Evolutionary conservation across 2,888 invertebrate species (phyloP).

Genomic region (Xestoiulus laeticollis): DNA sequence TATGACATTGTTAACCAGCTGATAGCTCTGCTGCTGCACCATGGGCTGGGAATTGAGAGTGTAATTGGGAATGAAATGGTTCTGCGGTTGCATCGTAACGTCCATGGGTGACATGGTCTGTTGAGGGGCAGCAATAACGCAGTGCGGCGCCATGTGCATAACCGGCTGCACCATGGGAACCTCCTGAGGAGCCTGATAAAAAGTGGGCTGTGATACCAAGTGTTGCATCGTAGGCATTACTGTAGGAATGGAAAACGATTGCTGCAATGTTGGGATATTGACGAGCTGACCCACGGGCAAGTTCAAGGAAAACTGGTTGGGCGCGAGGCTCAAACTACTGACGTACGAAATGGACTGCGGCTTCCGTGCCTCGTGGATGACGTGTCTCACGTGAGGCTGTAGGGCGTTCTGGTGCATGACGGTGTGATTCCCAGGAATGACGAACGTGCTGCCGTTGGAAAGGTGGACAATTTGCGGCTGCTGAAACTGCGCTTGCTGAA

Average conservation of each 20-base stretch:
- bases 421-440: slow-evolving; percentile 17
- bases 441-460: slow-evolving; percentile 38
- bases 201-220: slow-evolving; percentile 12
- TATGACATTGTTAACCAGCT: background rate
- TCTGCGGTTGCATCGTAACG: background rate
- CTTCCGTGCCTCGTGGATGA: background rate
- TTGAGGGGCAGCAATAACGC: background rate
- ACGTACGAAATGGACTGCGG: slow-evolving; percentile 43
- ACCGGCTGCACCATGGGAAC: slow-evolving; percentile 43
- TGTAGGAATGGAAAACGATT: slow-evolving; percentile 48
- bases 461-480: slow-evolving; percentile 40
- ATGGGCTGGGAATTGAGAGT: background rate
- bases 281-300: slow-evolving; percentile 51
- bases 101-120: background rate
- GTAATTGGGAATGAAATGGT: slow-evolving; percentile 29
- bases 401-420: slow-evolving; percentile 8
- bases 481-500: slow-evolving; percentile 2
- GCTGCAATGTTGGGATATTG: background rate
- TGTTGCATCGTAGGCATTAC: slow-evolving; percentile 42
- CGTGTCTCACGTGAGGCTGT: background rate
- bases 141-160: slow-evolving; percentile 11
- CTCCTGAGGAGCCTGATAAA: slow-evolving; percentile 29
- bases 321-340: slow-evolving; percentile 51
- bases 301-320: slow-evolving; percentile 50
- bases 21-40: slow-evolving; percentile 8